Base-by-base conservation (phyloP, 1,140 invertebrate genomes). In the Orchestia grillus region DNA sequence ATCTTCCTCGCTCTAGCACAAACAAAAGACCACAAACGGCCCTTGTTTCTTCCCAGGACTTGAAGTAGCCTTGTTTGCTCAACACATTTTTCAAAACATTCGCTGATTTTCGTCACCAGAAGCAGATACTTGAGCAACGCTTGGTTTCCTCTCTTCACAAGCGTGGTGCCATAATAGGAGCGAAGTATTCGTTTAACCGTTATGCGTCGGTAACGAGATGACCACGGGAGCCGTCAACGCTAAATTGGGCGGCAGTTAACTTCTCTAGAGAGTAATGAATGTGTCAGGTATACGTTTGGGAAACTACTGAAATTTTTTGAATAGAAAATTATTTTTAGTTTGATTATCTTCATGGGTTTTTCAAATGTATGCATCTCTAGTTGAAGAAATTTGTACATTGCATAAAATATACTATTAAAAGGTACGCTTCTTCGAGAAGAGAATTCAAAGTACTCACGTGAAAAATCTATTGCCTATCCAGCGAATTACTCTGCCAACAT, bases 21-120 rank as follows among this genome's bases (percentile, higher is more conserved):
- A 94, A 94, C 92, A 94, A 94, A 11, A 47, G 36, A 8, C 92
- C 44, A 47, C 92, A 94, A 94, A n/a, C 92, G 92, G 92, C 3
- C 92, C 43, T 94, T 94, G 92, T 40, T 45, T 44, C 40, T 44
- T 45, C 44, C 92, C 43, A 45, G 43, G 43, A n/a, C 43, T 11
- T 94, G 44, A 8, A 94, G 92, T 44, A 45, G 92, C 44, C 44
- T 23, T 94, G 92, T 94, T 94, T 94, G 44, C 19, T 6, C 44
- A 8, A 8, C 44, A 40, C 43, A 94, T 94, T 94, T 94, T 44
- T 94, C 92, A 45, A 94, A 94, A 94, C 92, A 94, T 28, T 44
- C 44, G 36, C 44, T 47, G 19, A 94, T 94, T 44, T 47, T 19
- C 44, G 44, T 47, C 40, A n/a, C 92, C 41, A 94, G 44, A 15